Evolutionary conservation across 2,797 vertebrate species (phyloP).

Genomic region (Myripristis murdjan): DNA sequence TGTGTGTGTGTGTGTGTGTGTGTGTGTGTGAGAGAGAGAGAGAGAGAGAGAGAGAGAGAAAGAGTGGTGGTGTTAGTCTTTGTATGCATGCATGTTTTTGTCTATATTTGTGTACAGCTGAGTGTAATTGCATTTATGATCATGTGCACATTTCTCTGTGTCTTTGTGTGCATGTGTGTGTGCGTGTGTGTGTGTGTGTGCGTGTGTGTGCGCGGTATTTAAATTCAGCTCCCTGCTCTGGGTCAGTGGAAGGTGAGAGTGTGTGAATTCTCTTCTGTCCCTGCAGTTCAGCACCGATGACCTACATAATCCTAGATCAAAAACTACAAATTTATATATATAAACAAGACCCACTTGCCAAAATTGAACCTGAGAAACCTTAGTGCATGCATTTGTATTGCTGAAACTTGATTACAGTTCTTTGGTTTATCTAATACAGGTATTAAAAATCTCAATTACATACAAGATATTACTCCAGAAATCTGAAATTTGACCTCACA

Average conservation of each 20-base stretch:
- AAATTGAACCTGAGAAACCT: no score
- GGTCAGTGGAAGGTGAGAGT: neutral
- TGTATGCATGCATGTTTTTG: constrained; percentile 1
- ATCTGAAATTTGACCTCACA: no score
- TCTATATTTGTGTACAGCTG: neutral
- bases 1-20: constrained; percentile 16
- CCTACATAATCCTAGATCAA: no score
- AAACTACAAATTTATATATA: no score
- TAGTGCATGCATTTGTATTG: no score
- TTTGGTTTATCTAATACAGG: no score
- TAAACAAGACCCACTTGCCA: no score
- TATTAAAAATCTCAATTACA: no score
- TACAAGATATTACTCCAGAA: no score
- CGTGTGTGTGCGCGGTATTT: neutral
- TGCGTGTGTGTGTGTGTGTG: neutral
- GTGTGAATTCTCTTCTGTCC: neutral
- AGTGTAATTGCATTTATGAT: neutral
- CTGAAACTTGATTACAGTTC: no score
- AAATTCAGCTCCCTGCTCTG: constrained; percentile 2
- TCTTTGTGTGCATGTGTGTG: neutral
- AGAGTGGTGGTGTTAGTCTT: neutral
- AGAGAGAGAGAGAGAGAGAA: neutral
- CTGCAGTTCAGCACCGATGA: neutral
- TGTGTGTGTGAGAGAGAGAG: constrained; percentile 1
- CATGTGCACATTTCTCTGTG: no score